These are phyloP conservation scores for Brachynemurus nebulosus DNA, from an alignment of 2,888 invertebrate genomes.

Conservation along the genomic window DNA sequence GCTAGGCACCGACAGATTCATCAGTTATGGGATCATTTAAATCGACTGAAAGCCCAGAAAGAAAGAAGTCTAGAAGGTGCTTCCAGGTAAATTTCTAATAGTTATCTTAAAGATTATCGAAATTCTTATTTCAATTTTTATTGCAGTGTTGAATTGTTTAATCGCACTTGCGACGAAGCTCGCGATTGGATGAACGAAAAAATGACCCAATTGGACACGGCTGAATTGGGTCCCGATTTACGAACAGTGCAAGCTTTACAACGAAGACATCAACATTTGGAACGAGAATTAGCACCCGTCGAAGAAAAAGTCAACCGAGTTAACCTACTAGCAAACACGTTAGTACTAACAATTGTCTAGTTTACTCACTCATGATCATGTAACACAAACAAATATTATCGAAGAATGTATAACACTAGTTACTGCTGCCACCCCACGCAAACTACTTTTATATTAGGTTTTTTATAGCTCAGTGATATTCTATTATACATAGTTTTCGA, in stretches of 20 bases:
- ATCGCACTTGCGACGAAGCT: constrained; percentile 91
- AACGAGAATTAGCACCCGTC: constrained; percentile 87
- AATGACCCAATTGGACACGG: constrained; percentile 72
- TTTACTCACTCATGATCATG: no score
- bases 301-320: constrained; percentile 87
- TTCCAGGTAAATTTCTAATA: constrained; percentile 40
- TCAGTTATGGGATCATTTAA: constrained; percentile 76
- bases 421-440: no score
- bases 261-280: constrained; percentile 81
- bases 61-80: constrained; percentile 87
- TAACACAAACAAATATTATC: no score
- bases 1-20: constrained; percentile 70
- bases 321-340: constrained; percentile 72
- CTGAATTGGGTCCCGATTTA: constrained; percentile 67
- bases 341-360: no score
- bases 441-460: no score
- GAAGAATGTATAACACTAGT: no score
- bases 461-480: no score
- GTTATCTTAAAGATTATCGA: background rate
- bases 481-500: no score
- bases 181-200: constrained; percentile 97
- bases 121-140: background rate
- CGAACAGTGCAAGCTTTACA: constrained; percentile 86
- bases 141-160: constrained; percentile 81
- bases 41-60: constrained; percentile 74